Evolutionary conservation across 2,113 vertebrate species (phyloP).

Genomic region (Aegithalos caudatus): DNA sequence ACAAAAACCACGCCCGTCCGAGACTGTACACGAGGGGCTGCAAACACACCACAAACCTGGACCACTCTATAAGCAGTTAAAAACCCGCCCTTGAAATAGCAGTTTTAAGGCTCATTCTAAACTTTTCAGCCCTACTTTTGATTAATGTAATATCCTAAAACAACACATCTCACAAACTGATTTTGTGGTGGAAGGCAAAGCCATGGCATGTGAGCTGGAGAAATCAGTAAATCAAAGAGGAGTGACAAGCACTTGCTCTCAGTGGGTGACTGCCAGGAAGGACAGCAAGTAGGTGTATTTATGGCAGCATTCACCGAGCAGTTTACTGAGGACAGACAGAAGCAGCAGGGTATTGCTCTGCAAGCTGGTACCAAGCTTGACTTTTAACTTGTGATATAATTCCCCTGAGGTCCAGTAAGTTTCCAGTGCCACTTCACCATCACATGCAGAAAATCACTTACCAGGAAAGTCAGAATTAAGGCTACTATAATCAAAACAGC

Average conservation of each 20-base stretch:
- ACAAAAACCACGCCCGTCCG: not conserved
- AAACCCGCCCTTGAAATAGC: not conserved
- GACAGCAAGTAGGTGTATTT: not conserved
- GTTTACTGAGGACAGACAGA: not conserved
- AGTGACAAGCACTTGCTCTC: not conserved
- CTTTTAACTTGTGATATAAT: not conserved
- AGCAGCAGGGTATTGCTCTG: not conserved
- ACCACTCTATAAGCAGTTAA: not conserved
- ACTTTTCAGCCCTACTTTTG: not conserved
- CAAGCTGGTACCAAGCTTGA: not conserved
- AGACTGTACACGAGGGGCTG: not conserved
- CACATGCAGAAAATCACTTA: not conserved
- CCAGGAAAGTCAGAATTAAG: rapidly evolving
- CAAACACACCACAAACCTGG: not conserved
- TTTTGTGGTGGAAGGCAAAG: not conserved
- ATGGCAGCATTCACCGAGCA: not conserved
- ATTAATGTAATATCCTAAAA: not conserved
- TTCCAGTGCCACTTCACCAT: not conserved
- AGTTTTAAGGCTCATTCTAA: not conserved
- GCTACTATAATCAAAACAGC: not conserved
- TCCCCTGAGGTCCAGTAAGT: not conserved
- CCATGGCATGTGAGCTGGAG: not conserved
- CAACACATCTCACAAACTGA: not conserved
- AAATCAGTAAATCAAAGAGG: not conserved
- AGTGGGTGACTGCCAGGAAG: not conserved